Evolutionary conservation across 1,140 invertebrate species (phyloP).

Genomic region (Drosophila aff.): DNA sequence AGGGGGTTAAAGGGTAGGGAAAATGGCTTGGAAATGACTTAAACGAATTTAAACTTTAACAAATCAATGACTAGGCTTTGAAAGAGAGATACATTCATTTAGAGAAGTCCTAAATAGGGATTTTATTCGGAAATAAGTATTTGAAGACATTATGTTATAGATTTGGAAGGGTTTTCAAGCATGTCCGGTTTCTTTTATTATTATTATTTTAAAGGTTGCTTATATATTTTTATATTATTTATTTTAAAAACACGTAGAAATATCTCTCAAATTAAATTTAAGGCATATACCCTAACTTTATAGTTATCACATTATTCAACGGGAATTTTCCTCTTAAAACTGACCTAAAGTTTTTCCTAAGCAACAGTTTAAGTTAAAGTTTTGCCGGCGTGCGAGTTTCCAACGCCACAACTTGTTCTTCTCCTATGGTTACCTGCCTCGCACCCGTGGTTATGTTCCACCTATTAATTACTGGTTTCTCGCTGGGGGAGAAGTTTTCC

Average conservation of each 20-base stretch:
- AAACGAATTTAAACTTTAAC: background rate
- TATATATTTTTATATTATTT: background rate
- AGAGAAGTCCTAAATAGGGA: background rate
- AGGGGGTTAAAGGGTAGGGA: no score
- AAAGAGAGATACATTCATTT: background rate
- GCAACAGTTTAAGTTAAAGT: constrained; percentile 19
- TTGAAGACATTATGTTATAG: no score
- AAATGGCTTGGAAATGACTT: background rate
- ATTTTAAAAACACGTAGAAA: background rate
- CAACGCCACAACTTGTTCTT: constrained; percentile 6
- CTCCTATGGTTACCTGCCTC: background rate
- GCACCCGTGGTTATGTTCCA: constrained; percentile 26
- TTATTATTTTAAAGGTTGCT: background rate
- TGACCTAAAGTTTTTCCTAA: constrained; percentile 2
- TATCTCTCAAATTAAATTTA: background rate
- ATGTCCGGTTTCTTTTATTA: background rate
- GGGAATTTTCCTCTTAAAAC: background rate
- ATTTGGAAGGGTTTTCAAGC: background rate
- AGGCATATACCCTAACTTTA: no score
- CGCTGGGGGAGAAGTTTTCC: background rate
- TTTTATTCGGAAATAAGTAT: background rate
- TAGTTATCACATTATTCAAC: constrained; percentile 5
- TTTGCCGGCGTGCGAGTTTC: constrained; percentile 1
- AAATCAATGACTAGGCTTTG: background rate
- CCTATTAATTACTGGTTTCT: constrained; percentile 24